phyloP scores from a whole-genome alignment of 2,797 vertebrate genomes.

The Lacerta viridis region DNA sequence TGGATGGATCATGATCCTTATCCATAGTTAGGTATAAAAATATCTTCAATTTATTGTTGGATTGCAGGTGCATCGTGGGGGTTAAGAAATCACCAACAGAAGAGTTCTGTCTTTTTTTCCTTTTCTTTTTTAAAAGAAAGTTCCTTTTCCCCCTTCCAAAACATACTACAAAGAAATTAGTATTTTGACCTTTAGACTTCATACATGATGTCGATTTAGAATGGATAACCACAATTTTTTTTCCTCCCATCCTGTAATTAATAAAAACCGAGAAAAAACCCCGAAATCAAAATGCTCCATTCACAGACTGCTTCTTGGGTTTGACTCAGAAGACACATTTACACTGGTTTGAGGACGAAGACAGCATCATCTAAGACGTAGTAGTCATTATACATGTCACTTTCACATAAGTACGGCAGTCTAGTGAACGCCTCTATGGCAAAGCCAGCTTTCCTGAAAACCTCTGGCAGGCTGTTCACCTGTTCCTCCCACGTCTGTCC shows the following conservation, averaged over 20 bases:
- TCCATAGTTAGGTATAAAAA: slow-evolving; percentile 81
- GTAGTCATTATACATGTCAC: slow-evolving; percentile 97
- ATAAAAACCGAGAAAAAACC: slow-evolving; percentile 8
- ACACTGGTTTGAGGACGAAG: slow-evolving; percentile 91
- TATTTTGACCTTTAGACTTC: slow-evolving; percentile 82
- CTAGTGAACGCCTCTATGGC: slow-evolving; percentile 94
- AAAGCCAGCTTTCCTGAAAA: slow-evolving; percentile 90
- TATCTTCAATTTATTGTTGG: slow-evolving; percentile 75
- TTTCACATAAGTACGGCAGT: slow-evolving; percentile 96
- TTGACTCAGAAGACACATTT: slow-evolving; percentile 62
- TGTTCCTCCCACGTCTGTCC: slow-evolving; percentile 97
- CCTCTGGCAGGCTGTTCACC: slow-evolving; percentile 89
- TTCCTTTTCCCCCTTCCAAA: slow-evolving; percentile 44
- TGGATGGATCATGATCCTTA: slow-evolving; percentile 76
- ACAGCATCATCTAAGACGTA: slow-evolving; percentile 96
- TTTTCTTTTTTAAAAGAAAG: slow-evolving; percentile 58
- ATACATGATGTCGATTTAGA: slow-evolving; percentile 76
- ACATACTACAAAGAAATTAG: slow-evolving; percentile 83
- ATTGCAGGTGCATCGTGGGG: slow-evolving; percentile 70
- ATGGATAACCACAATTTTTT: slow-evolving; percentile 57
- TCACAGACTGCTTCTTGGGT: slow-evolving; percentile 65
- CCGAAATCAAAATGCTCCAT: slow-evolving; percentile 57
- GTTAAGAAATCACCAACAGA: slow-evolving; percentile 78
- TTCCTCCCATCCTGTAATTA: slow-evolving; percentile 61
- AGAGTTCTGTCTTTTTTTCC: slow-evolving; percentile 74